A percentile compares a stretch with the other conserved stretches of the same genome.
phyloP scores from a whole-genome alignment of 92 coral and sea anemone species.

The Zoanthus sansibaricus region DNA sequence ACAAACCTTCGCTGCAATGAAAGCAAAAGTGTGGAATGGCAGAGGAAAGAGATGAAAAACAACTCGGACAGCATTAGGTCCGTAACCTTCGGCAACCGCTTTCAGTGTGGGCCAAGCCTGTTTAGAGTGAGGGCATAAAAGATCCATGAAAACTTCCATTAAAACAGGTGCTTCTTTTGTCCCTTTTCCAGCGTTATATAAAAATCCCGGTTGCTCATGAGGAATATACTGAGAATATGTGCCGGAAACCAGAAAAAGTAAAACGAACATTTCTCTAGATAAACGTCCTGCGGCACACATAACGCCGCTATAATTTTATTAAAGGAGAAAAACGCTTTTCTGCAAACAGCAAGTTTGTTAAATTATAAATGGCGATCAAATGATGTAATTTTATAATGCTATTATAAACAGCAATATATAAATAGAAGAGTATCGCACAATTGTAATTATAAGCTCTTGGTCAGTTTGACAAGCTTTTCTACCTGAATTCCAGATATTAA shows the following conservation, averaged over 20 bases:
- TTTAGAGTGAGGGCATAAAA: slow-evolving; percentile 28
- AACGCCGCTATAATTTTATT: background rate
- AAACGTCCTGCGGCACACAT: background rate
- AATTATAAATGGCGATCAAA: background rate
- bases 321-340: background rate
- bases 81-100: slow-evolving; percentile 36
- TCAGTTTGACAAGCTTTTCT: too few relatives aligned
- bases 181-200: slow-evolving; percentile 32
- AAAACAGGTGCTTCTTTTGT: slow-evolving; percentile 44
- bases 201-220: slow-evolving; percentile 40
- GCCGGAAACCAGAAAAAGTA: background rate
- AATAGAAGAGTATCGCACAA: too few relatives aligned
- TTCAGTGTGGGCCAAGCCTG: slow-evolving; percentile 38
- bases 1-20: slow-evolving; percentile 49
- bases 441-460: too few relatives aligned
- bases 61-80: slow-evolving; percentile 26
- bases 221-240: slow-evolving; percentile 23
- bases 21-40: slow-evolving; percentile 38
- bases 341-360: background rate
- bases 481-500: too few relatives aligned
- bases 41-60: slow-evolving; percentile 43
- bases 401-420: background rate
- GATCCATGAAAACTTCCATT: slow-evolving; percentile 40
- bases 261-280: background rate
- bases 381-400: background rate